Evolutionary conservation across 2,888 invertebrate genomes (phyloP), one percentile per base, ranked within the genome.

Genomic region (Amblyjoppa proteus): DNA sequence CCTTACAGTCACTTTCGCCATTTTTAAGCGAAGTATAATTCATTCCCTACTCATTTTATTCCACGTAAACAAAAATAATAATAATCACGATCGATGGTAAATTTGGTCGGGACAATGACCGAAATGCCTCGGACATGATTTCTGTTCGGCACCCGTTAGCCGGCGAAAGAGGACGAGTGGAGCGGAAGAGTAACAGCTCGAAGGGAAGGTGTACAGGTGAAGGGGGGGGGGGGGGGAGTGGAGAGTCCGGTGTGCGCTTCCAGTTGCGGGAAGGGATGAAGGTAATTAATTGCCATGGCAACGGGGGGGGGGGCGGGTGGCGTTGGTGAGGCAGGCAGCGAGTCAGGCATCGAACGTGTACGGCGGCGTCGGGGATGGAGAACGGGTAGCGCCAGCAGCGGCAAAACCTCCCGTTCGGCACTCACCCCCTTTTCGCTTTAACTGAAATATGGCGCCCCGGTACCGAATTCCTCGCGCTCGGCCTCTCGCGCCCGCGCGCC

Each of bases 251-350:
- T 75, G 61, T 68, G 77, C 71, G 61, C 73, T 68, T 56, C 71
- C 77, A 82, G 76, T 81, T 87, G 89, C 87, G 89, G 92, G 92
- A 91, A 92, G 93, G 93, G 93, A 92, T 92, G 92, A 92, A 92
- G 93, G 94, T 94, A 94, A 94, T 94, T 94, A 94, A 94, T 94
- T 93, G 93, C 93, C 93, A 94, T 94, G 91, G 94, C 93, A 94
- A 94, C 94, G 91, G 90, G 91, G 91, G 90, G 58, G 77, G 87
- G 84, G n/a, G 66, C 0, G 20, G 20, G 20, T 20, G 20, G 20
- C 20, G 20, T 13, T 34, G 68, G 20, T 31, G 64, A 64, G 38
- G 76, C 75, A 75, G 75, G 66, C 64, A 49, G 28, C 70, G 70
- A 77, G 82, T 69, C 74, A 76, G 89, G 92, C 93, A 92, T 93